Evolutionary conservation across 2,113 vertebrate genomes (phyloP).

Genomic region (Melanerpes aurifrons): DNA sequence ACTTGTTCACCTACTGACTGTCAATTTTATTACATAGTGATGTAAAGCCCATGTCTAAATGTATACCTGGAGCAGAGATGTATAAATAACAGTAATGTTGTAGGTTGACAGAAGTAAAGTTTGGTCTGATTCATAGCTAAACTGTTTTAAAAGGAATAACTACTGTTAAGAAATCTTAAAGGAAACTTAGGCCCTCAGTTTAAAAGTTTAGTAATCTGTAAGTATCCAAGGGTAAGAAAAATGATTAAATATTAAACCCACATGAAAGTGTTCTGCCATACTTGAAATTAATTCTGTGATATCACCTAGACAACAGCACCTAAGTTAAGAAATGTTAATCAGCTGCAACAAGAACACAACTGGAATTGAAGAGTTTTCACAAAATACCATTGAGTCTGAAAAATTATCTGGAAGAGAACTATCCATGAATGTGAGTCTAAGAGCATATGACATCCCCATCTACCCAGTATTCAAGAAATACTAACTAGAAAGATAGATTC

Average conservation of each 20-base stretch:
- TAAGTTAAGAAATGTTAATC: neutral
- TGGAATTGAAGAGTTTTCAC: neutral
- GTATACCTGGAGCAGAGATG: too few relatives aligned
- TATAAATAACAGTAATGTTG: neutral
- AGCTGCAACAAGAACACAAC: neutral
- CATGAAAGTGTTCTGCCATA: neutral
- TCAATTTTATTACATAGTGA: neutral
- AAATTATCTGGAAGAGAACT: neutral
- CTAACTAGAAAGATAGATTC: neutral
- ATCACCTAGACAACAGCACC: neutral
- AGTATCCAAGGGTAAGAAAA: neutral
- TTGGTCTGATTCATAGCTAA: neutral
- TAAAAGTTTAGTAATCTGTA: neutral
- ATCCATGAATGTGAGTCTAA: neutral
- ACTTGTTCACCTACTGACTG: neutral
- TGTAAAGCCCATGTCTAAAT: neutral
- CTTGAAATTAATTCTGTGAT: neutral
- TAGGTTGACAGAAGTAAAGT: neutral
- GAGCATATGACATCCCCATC: neutral
- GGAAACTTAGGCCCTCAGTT: neutral
- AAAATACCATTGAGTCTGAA: neutral
- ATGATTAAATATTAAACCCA: fast-evolving
- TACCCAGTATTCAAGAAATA: neutral
- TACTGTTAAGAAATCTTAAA: neutral
- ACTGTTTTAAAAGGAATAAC: neutral